Evolutionary conservation across 2,888 invertebrate species (phyloP).

Genomic region (Apoda limacodes): DNA sequence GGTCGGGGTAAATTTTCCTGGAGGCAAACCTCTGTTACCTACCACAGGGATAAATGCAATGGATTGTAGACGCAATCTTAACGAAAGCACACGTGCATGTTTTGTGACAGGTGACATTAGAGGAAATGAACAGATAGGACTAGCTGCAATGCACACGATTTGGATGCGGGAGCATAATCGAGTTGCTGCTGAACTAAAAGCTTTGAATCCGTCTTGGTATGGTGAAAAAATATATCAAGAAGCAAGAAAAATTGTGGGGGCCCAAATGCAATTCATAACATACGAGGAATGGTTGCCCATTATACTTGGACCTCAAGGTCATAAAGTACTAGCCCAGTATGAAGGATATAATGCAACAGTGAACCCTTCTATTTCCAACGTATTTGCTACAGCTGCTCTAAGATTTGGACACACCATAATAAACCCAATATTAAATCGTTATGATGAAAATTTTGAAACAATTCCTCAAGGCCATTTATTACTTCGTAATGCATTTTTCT

Average conservation of each 20-base stretch:
- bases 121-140: conserved; percentile 90
- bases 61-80: conserved; percentile 90
- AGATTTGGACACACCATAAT: conserved; percentile 97
- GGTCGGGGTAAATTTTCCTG: conserved; percentile 79
- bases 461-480: conserved; percentile 91
- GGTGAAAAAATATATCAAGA: conserved; percentile 94
- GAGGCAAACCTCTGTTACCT: conserved; percentile 88
- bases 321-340: conserved; percentile 82
- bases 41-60: conserved; percentile 90
- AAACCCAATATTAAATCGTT: conserved; percentile 89
- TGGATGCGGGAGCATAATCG: conserved; percentile 97
- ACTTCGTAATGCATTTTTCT: conserved; percentile 95
- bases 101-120: conserved; percentile 97
- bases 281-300: conserved; percentile 93
- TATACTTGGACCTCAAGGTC: conserved; percentile 85
- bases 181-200: conserved; percentile 81
- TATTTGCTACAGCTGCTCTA: conserved; percentile 96
- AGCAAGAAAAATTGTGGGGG: conserved; percentile 91
- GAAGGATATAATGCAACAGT: conserved; percentile 83
- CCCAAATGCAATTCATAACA: conserved; percentile 96
- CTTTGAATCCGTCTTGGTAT: conserved; percentile 93
- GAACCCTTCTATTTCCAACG: conserved; percentile 92
- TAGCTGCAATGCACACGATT: conserved; percentile 86
- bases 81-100: conserved; percentile 90
- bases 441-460: conserved; percentile 82